Percentiles rank a stretch among this genome's conserved stretches.
phyloP scores from a whole-genome alignment of 2,113 vertebrate genomes.

The Salminus brasiliensis region DNA sequence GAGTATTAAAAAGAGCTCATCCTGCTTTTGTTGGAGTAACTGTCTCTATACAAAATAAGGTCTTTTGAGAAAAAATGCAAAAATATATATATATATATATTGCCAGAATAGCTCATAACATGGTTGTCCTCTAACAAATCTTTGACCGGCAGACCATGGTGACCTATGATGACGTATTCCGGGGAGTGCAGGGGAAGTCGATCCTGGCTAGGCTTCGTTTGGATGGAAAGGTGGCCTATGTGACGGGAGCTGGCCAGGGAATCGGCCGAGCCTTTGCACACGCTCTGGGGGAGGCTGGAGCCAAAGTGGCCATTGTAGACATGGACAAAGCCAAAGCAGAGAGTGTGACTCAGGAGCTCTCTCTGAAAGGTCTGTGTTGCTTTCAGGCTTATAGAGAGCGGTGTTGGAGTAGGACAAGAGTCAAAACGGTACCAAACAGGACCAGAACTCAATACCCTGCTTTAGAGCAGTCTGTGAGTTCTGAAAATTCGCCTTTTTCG shows the following conservation, averaged over 20 bases:
- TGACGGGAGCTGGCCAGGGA: slow-evolving; percentile 79
- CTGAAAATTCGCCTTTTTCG: too few relatives aligned
- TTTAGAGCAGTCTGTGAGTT: too few relatives aligned
- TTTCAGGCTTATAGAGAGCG: background rate
- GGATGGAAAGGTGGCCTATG: slow-evolving; percentile 76
- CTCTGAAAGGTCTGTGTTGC: slow-evolving; percentile 75
- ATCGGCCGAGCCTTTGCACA: slow-evolving; percentile 82
- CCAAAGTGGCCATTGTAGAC: slow-evolving; percentile 80
- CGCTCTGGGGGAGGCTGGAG: slow-evolving; percentile 77
- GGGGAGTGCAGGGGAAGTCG: slow-evolving; percentile 58
- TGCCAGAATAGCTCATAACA: too few relatives aligned
- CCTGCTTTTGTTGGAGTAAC: too few relatives aligned
- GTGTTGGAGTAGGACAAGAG: too few relatives aligned
- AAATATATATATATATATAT: too few relatives aligned
- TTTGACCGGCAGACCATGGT: slow-evolving; percentile 51
- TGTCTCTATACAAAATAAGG: too few relatives aligned
- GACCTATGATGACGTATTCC: slow-evolving; percentile 74
- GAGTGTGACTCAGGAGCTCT: slow-evolving; percentile 70
- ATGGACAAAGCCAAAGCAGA: slow-evolving; percentile 76
- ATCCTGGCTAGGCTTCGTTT: slow-evolving; percentile 78
- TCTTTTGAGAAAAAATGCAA: too few relatives aligned
- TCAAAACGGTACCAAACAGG: too few relatives aligned
- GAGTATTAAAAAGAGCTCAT: too few relatives aligned
- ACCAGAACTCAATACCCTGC: too few relatives aligned
- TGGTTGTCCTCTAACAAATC: too few relatives aligned